Conservation (phyloP, 2,113 vertebrate genomes). For the Nothobranchius kuhntae region DNA sequence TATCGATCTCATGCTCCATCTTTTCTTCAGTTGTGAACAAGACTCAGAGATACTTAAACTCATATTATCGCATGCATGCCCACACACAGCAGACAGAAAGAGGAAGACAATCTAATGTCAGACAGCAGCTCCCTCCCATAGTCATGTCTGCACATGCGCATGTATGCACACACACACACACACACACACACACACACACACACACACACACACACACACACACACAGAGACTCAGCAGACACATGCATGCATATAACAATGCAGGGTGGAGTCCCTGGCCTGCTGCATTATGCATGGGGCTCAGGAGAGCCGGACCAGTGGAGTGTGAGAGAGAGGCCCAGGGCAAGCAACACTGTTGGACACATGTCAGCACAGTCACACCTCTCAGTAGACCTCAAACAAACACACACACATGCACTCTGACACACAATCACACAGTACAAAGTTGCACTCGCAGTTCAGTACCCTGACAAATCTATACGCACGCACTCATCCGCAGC, state of each 20-base stretch:
- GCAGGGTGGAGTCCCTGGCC: conserved; percentile 70
- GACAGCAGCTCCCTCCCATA: too few species aligned
- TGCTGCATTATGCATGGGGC: conserved; percentile 78
- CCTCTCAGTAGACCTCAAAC: conserved; percentile 60
- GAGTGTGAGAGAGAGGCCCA: conserved; percentile 73
- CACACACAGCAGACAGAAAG: too few species aligned
- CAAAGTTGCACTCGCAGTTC: conserved; percentile 48
- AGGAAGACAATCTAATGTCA: too few species aligned
- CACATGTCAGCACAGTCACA: conserved; percentile 75
- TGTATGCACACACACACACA: conserved; percentile 24
- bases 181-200: conserved; percentile 2
- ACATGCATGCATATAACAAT: conserved; percentile 63
- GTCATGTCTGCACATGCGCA: too few species aligned
- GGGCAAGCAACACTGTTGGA: conserved; percentile 71
- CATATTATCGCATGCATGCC: too few species aligned
- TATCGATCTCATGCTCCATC: too few species aligned
- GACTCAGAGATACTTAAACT: too few species aligned
- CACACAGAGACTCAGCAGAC: conserved; percentile 29
- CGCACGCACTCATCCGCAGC: conserved; percentile 57
- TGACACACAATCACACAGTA: conserved; percentile 34
- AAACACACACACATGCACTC: conserved; percentile 46
- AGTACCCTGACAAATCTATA: conserved; percentile 75
- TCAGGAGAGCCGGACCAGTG: conserved; percentile 70
- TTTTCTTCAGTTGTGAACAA: too few species aligned
- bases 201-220: background rate